Conservation (phyloP, 2,888 invertebrate genomes). For the Ametastegia equiseti region DNA sequence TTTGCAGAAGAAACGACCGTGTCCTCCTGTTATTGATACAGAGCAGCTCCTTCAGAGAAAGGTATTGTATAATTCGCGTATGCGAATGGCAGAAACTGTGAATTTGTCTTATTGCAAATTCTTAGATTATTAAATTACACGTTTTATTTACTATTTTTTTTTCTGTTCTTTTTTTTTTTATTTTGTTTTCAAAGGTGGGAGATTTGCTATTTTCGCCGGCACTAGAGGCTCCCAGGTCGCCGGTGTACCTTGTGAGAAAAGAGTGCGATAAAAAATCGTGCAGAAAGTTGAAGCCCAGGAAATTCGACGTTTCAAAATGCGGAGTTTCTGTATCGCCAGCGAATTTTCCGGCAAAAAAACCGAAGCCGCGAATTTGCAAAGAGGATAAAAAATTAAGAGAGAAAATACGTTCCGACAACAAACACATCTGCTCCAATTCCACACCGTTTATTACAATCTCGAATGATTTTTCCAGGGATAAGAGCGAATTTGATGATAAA, state of each 20-base stretch:
- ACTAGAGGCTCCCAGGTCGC: constrained; percentile 50
- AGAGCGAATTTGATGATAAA: background rate
- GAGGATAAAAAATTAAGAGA: background rate
- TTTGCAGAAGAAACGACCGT: constrained; percentile 4
- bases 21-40: background rate
- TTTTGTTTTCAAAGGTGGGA: background rate
- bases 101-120: background rate
- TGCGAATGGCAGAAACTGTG: background rate
- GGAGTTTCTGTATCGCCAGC: constrained; percentile 16
- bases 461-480: background rate
- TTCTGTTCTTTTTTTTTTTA: too few species aligned
- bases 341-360: constrained; percentile 26
- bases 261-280: constrained; percentile 50
- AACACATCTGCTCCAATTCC: background rate
- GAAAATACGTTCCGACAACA: background rate
- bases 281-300: constrained; percentile 2
- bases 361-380: background rate
- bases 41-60: constrained; percentile 34
- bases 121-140: background rate
- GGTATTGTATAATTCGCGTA: background rate
- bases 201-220: constrained; percentile 51
- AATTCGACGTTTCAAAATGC: constrained; percentile 25
- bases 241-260: constrained; percentile 50
- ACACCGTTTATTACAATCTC: background rate
- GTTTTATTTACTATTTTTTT: too few species aligned